Evolutionary conservation across 2,113 vertebrate genomes (phyloP).

Genomic region (Thunnus thynnus): DNA sequence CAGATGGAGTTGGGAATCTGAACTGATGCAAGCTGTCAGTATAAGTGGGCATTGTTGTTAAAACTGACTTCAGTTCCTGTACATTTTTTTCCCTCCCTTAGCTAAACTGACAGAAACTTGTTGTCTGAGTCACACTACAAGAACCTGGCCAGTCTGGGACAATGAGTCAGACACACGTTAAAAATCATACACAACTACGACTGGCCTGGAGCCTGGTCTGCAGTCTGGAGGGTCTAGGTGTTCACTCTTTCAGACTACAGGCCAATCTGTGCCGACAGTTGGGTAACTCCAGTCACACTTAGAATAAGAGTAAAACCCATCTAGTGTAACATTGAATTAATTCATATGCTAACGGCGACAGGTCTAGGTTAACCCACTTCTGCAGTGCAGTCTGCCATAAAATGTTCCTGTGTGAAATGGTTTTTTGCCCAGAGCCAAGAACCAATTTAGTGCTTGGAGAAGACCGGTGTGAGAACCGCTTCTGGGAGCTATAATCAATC

Average conservation of each 20-base stretch:
- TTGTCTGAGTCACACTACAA: conserved; percentile 33
- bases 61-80: conserved; percentile 23
- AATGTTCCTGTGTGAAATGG: conserved; percentile 47
- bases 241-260: conserved; percentile 24
- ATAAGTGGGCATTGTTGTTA: conserved; percentile 24
- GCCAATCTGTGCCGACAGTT: conserved; percentile 42
- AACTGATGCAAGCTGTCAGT: conserved; percentile 18
- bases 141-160: conserved; percentile 18
- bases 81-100: conserved; percentile 24
- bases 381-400: conserved; percentile 39
- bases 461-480: conserved; percentile 21
- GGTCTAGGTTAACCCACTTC: conserved; percentile 40
- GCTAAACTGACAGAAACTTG: conserved; percentile 33
- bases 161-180: conserved; percentile 43
- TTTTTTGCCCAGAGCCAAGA: conserved; percentile 40
- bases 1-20: not conserved
- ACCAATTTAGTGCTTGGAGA: conserved; percentile 38
- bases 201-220: conserved; percentile 27
- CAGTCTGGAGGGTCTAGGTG: conserved; percentile 17
- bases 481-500: conserved; percentile 64
- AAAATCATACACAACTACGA: conserved; percentile 25
- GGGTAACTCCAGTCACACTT: conserved; percentile 38
- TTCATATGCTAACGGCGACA: conserved; percentile 44
- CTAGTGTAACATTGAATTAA: conserved; percentile 36
- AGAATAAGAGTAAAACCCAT: conserved; percentile 51